phyloP scores from a whole-genome alignment of 2,113 vertebrate genomes.

The Daphoenositta chrysoptera region DNA sequence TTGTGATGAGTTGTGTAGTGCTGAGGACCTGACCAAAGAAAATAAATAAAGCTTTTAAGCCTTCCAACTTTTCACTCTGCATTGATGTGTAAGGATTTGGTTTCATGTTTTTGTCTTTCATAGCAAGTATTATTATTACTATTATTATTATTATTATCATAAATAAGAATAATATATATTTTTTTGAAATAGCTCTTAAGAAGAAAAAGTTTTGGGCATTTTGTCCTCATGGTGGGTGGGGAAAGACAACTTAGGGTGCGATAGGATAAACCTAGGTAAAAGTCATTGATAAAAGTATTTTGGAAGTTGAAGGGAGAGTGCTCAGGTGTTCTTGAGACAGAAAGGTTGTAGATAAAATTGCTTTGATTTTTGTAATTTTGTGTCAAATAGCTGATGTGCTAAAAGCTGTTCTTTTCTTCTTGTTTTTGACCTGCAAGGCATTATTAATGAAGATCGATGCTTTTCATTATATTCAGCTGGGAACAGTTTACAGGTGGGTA shows the following conservation, averaged over 20 bases:
- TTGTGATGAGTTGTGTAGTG: background rate
- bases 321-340: background rate
- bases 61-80: background rate
- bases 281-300: background rate
- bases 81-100: background rate
- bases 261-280: background rate
- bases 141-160: no score
- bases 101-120: background rate
- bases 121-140: background rate
- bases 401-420: background rate
- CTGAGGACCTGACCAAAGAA: background rate
- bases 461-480: slow-evolving; percentile 95
- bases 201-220: background rate
- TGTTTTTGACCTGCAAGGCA: slow-evolving; percentile 68
- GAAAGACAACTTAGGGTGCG: background rate
- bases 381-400: background rate
- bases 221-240: background rate
- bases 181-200: background rate
- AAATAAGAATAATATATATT: no score
- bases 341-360: background rate
- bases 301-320: background rate
- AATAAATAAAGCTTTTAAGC: background rate
- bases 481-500: slow-evolving; percentile 81
- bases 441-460: slow-evolving; percentile 98
- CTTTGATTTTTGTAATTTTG: background rate